Evolutionary conservation across 1,140 invertebrate species (phyloP).

Genomic region (Pseudomyrmex sp.): DNA sequence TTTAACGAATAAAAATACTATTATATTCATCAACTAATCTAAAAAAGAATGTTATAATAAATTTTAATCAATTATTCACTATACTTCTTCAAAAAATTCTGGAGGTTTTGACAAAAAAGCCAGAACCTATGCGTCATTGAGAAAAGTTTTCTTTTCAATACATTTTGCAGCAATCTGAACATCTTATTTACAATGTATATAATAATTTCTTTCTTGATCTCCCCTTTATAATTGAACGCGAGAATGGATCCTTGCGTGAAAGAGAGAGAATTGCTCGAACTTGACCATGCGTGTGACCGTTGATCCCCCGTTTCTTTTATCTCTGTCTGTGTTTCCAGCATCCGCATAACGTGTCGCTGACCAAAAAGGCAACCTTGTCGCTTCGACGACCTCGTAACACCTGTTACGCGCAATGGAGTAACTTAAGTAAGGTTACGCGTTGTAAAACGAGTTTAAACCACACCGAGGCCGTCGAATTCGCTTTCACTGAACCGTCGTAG

Average conservation of each 20-base stretch:
- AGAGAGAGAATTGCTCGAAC: conserved; percentile 51
- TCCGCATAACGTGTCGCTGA: conserved; percentile 7
- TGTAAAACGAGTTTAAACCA: conserved; percentile 78
- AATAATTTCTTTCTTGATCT: background rate
- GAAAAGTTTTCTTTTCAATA: no score
- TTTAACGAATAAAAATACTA: no score
- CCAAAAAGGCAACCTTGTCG: conserved; percentile 66
- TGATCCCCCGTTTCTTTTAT: conserved; percentile 25
- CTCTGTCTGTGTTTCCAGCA: background rate
- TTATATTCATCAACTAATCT: no score
- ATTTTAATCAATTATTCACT: no score
- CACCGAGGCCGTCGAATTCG: conserved; percentile 77
- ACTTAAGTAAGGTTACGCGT: conserved; percentile 78
- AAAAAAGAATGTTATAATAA: no score
- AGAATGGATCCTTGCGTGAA: background rate
- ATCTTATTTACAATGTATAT: background rate
- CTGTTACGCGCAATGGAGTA: conserved; percentile 73
- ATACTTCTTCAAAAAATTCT: no score
- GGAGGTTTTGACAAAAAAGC: no score
- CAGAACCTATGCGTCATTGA: no score
- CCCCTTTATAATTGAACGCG: background rate
- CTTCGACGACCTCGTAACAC: conserved; percentile 78
- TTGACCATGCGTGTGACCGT: conserved; percentile 61
- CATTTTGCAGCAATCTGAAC: background rate
- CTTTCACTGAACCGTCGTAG: conserved; percentile 74